phyloP scores from a whole-genome alignment of 2,888 invertebrate species.

The Chrysina gloriosa region DNA sequence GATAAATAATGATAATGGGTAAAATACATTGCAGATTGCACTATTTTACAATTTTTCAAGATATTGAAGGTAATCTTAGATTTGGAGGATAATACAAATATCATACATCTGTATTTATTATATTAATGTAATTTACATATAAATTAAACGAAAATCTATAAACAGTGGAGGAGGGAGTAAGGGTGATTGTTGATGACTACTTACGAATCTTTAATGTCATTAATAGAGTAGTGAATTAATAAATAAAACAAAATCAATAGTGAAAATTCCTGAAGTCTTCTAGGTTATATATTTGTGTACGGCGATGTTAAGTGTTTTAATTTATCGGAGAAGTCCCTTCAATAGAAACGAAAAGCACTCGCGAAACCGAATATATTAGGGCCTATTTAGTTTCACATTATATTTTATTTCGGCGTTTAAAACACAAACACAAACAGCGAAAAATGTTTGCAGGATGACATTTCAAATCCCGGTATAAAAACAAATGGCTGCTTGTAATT shows the following conservation, averaged over 20 bases:
- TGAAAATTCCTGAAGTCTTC: constrained; percentile 25
- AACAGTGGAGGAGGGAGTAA: neutral
- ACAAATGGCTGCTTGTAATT: constrained; percentile 69
- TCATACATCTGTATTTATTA: constrained; percentile 22
- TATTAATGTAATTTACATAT: too few species aligned
- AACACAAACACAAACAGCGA: constrained; percentile 42
- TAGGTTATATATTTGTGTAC: constrained; percentile 42
- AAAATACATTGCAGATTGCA: neutral
- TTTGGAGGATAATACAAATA: neutral
- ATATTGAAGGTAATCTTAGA: neutral
- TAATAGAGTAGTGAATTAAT: constrained; percentile 24
- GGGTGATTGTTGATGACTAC: constrained; percentile 23
- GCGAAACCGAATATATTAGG: neutral
- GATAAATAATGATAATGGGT: neutral
- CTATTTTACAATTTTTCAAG: neutral
- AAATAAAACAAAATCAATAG: constrained; percentile 45
- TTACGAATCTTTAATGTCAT: constrained; percentile 44
- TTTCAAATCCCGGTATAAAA: constrained; percentile 64
- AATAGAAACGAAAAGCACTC: neutral
- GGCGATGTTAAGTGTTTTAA: neutral
- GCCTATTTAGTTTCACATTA: constrained; percentile 17
- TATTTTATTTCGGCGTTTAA: constrained; percentile 40
- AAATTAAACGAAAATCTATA: constrained; percentile 17
- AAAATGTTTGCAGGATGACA: constrained; percentile 63
- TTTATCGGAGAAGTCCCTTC: neutral